Evolutionary conservation across 1,140 invertebrate genomes (phyloP).

Genomic region (Sycobia sp.): DNA sequence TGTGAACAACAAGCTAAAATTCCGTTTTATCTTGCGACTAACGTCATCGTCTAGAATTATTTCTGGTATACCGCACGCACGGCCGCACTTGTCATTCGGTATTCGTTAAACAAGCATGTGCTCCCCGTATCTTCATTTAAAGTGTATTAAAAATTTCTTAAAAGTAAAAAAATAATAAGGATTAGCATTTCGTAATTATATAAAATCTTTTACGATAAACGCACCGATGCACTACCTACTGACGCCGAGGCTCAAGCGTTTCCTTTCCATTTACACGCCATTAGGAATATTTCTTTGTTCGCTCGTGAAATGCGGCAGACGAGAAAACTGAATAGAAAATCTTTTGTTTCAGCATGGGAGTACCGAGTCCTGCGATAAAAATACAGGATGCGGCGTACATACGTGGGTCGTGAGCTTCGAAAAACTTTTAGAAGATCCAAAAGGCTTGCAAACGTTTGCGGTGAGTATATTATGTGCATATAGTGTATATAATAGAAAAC

Average conservation of each 20-base stretch:
- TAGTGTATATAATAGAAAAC: too few relatives aligned
- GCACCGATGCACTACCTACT: too few relatives aligned
- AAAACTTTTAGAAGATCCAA: conserved; percentile 83
- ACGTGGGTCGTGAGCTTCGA: conserved; percentile 89
- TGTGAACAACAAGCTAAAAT: too few relatives aligned
- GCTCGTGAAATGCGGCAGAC: neutral
- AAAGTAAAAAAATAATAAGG: conserved; percentile 12
- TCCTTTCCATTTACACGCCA: too few relatives aligned
- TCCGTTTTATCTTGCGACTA: conserved; percentile 28
- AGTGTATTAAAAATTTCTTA: conserved; percentile 9
- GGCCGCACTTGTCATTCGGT: conserved; percentile 9
- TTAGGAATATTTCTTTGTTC: conserved; percentile 24
- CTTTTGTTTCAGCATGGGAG: conserved; percentile 57
- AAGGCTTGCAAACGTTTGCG: conserved; percentile 87
- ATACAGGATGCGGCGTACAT: conserved; percentile 60
- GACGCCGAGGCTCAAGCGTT: too few relatives aligned
- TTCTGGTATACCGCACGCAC: neutral
- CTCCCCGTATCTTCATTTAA: neutral
- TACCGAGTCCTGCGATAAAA: conserved; percentile 55
- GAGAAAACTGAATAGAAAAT: neutral
- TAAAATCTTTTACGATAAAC: too few relatives aligned
- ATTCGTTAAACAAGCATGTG: conserved; percentile 22
- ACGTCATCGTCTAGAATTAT: conserved; percentile 27
- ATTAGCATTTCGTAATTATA: too few relatives aligned
- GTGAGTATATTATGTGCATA: too few relatives aligned